Evolutionary conservation across 2,113 vertebrate species (phyloP).

Genomic region (Puntigrus tetrazona): DNA sequence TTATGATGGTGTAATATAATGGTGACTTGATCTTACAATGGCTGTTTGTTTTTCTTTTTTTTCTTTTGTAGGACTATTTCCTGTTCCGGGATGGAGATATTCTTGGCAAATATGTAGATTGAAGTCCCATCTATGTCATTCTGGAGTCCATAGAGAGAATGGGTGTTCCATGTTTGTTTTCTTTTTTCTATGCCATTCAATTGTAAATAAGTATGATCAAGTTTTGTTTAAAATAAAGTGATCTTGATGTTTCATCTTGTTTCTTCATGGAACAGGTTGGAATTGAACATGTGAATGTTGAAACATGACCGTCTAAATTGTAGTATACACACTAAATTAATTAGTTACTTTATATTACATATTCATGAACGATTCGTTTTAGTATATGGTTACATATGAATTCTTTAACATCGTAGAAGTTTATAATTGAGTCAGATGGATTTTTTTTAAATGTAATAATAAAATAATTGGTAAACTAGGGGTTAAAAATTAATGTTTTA

Average conservation of each 20-base stretch:
- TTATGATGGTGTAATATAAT: not conserved
- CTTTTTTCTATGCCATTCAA: constrained; percentile 74
- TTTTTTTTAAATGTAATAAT: not conserved
- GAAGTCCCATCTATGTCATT: constrained; percentile 72
- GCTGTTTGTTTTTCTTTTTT: not conserved
- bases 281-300: not conserved
- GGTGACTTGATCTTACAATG: not conserved
- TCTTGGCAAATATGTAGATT: constrained; percentile 93
- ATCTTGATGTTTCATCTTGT: constrained; percentile 35
- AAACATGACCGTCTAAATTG: not conserved
- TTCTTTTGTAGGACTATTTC: constrained; percentile 87
- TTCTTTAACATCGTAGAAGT: not conserved
- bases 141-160: constrained; percentile 65
- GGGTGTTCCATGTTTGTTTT: constrained; percentile 59
- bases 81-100: constrained; percentile 97
- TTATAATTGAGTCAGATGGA: not conserved
- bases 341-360: not conserved
- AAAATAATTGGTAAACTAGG: not conserved
- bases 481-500: not conserved
- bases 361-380: not conserved
- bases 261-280: not conserved
- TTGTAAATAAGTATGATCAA: constrained; percentile 89
- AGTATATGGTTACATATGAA: not conserved
- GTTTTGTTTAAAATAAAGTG: constrained; percentile 78
- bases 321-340: not conserved